phyloP scores from a whole-genome alignment of 2,888 invertebrate species.

The Criorhina ranunculi region DNA sequence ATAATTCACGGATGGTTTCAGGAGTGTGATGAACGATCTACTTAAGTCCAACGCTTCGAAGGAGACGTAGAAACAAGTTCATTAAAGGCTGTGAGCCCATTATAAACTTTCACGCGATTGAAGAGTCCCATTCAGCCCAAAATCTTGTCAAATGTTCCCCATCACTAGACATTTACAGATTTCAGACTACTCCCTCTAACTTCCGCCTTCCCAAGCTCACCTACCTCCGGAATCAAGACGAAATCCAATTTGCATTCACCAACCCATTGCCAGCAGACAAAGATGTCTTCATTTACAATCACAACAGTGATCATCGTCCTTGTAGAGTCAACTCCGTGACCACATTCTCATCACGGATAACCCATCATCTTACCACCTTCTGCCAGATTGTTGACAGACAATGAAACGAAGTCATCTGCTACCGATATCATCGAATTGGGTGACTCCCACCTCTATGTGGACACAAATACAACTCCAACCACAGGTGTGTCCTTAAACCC shows the following conservation, averaged over 20 bases:
- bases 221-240: constrained; percentile 9
- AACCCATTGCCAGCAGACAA: background rate
- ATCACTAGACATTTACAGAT: no score
- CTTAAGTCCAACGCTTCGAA: no score
- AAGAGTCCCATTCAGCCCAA: no score
- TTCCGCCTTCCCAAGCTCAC: no score
- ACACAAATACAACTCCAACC: background rate
- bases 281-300: constrained; percentile 9
- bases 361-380: background rate
- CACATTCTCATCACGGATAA: background rate
- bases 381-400: constrained; percentile 32
- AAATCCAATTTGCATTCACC: background rate
- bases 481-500: background rate
- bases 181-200: background rate
- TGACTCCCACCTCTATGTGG: no score
- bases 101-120: no score
- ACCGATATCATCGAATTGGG: background rate
- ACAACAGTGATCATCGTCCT: background rate
- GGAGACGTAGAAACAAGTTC: no score
- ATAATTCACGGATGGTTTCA: no score
- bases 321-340: background rate
- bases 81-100: no score
- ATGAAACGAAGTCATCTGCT: constrained; percentile 1
- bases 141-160: no score
- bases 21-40: no score